A percentile compares a stretch with the other conserved stretches of the same genome.
phyloP scores from a whole-genome alignment of 2,113 vertebrate genomes.

The Syngnathus typhle region DNA sequence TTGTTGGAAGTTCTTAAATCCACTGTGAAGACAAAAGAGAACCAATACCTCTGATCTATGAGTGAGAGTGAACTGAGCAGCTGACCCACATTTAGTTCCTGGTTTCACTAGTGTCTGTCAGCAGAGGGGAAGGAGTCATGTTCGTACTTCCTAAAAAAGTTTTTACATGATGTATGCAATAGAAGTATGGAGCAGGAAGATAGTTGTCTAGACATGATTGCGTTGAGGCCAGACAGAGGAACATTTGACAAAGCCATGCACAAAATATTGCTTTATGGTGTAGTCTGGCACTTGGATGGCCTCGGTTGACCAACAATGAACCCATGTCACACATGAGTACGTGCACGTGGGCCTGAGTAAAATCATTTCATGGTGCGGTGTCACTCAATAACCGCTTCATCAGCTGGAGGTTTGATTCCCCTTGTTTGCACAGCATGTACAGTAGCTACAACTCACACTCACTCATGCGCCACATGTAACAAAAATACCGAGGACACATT shows the following conservation, averaged over 20 bases:
- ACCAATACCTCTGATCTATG: slow-evolving; percentile 31
- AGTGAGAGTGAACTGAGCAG: slow-evolving; percentile 47
- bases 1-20: slow-evolving; percentile 15
- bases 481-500: slow-evolving; percentile 27
- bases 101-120: slow-evolving; percentile 61
- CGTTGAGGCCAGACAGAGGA: slow-evolving; percentile 62
- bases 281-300: slow-evolving; percentile 40
- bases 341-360: slow-evolving; percentile 18
- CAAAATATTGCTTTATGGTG: slow-evolving; percentile 38
- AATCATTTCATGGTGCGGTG: slow-evolving; percentile 17
- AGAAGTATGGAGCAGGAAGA: slow-evolving; percentile 53
- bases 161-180: slow-evolving; percentile 55
- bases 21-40: neutral
- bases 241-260: slow-evolving; percentile 58
- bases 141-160: slow-evolving; percentile 67
- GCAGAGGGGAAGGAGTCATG: slow-evolving; percentile 54
- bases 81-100: slow-evolving; percentile 44
- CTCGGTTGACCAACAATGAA: slow-evolving; percentile 58
- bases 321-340: slow-evolving; percentile 30
- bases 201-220: slow-evolving; percentile 66
- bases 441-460: neutral
- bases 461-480: slow-evolving; percentile 14
- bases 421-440: slow-evolving; percentile 34
- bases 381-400: slow-evolving; percentile 31
- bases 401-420: slow-evolving; percentile 38